Conservation (phyloP, 2,888 invertebrate species). For the Ophioninae sp. region DNA sequence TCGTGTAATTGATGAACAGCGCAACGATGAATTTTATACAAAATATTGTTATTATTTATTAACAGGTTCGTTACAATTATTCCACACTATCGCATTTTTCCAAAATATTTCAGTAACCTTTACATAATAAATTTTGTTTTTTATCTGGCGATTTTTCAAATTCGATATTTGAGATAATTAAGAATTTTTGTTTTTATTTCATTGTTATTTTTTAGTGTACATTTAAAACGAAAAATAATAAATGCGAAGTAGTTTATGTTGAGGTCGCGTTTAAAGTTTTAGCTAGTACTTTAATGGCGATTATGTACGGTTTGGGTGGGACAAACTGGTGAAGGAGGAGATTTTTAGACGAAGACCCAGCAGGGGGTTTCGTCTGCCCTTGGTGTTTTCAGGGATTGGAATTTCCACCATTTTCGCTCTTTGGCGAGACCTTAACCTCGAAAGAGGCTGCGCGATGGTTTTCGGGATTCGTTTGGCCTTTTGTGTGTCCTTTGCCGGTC, state of each 20-base stretch:
- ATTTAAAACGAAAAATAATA: no score
- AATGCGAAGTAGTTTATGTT: background rate
- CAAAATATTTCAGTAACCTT: no score
- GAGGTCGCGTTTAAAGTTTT: background rate
- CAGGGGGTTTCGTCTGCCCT: conserved; percentile 32
- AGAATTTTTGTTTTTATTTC: background rate
- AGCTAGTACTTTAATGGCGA: background rate
- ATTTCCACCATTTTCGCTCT: background rate
- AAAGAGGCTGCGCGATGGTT: background rate
- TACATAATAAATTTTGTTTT: background rate
- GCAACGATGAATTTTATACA: no score
- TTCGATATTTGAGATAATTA: background rate
- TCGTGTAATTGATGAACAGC: no score
- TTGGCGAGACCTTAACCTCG: background rate
- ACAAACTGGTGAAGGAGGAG: conserved; percentile 54
- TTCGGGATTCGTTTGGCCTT: conserved; percentile 30
- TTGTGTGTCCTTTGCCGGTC: conserved; percentile 27
- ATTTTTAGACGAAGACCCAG: conserved; percentile 35
- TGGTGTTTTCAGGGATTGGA: background rate
- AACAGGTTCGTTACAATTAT: no score
- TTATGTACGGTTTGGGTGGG: conserved; percentile 46
- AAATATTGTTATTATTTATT: no score
- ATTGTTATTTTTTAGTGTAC: no score
- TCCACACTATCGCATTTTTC: no score
- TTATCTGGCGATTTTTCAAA: background rate